Evolutionary conservation across 2,888 invertebrate genomes (phyloP), one percentile per base, ranked within the genome.

Genomic region (Drosophila falleni): DNA sequence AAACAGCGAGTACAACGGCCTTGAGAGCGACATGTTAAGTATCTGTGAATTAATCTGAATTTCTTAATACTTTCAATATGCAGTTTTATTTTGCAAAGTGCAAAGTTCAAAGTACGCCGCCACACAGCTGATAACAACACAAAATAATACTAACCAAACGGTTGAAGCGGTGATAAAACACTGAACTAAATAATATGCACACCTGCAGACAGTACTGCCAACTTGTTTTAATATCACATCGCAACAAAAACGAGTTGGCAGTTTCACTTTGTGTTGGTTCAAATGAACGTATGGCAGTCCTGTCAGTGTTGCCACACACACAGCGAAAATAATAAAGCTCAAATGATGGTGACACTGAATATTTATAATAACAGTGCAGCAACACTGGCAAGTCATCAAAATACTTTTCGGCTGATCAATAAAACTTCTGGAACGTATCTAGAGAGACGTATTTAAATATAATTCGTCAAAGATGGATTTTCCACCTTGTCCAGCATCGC

Each of bases 401-500:
- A 74, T 77, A 50, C 42, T 41, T 41, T 73, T 76, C 53, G 56
- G 39, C 65, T 56, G 35, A 9, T 41, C 41, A 58, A 42, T 47
- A 53, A 31, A 50, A 23, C n/a, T 56, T 26, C 8, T 35, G 16
- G 10, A 50, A 31, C 31, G 31, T 31, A 31, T 31, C 31, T 31
- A 31, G 6, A 31, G 31, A 31, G 31, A 31, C 31, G 46, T 44
- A 16, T 35, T n/a, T 31, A 29, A 23, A 29, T 37, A 47, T 42
- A 49, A 26, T 6, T 29, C 1, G 8, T 49, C 26, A 19, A 71
- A 41, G 31, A 91, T 91, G 91, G 92, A 92, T 31, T 94, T 95
- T 87, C 96, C 97, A 31, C 95, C 96, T 29, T 95, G 96, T 88
- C 97, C 98, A 13, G 93, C 95, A 1, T 94, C 95, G 68, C 93